phyloP scores from a whole-genome alignment of 1,140 invertebrate species.

The Scaptomyza pallida region DNA sequence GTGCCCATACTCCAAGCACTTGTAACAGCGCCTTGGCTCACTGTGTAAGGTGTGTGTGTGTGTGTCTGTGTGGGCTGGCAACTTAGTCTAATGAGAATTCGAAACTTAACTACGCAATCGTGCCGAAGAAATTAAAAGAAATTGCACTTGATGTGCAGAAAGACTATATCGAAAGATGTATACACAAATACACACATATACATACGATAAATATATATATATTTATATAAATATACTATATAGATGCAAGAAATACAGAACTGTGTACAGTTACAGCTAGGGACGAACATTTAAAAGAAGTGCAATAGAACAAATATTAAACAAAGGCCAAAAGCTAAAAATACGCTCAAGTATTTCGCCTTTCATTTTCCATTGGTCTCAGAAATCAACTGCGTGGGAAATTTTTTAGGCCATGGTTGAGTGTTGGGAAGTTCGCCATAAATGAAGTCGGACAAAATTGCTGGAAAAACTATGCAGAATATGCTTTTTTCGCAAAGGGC shows the following conservation, averaged over 20 bases:
- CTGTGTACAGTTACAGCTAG: conserved; percentile 11
- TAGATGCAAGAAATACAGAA: not conserved
- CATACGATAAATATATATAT: not conserved
- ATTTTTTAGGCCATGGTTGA: conserved; percentile 12
- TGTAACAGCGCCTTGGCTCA: too few relatives aligned
- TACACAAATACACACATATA: not conserved
- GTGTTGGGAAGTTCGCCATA: conserved; percentile 1
- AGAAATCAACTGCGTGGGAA: conserved; percentile 1
- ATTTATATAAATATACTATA: conserved; percentile 6
- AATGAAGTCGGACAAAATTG: not conserved
- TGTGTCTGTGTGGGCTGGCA: conserved; percentile 62
- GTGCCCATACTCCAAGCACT: too few relatives aligned
- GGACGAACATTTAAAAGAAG: conserved; percentile 13
- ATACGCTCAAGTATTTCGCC: conserved; percentile 3
- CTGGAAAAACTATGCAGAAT: not conserved
- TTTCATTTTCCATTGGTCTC: not conserved
- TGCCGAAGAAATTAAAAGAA: conserved; percentile 82
- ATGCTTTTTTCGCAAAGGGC: not conserved
- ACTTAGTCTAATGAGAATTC: conserved; percentile 82
- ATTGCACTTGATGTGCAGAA: conserved; percentile 66
- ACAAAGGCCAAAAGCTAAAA: not conserved
- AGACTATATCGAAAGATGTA: conserved; percentile 35
- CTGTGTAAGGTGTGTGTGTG: conserved; percentile 15
- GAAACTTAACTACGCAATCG: conserved; percentile 80
- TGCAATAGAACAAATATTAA: conserved; percentile 66